Base-by-base conservation (phyloP, 1,140 invertebrate species). In the Bemisia tabaci region DNA sequence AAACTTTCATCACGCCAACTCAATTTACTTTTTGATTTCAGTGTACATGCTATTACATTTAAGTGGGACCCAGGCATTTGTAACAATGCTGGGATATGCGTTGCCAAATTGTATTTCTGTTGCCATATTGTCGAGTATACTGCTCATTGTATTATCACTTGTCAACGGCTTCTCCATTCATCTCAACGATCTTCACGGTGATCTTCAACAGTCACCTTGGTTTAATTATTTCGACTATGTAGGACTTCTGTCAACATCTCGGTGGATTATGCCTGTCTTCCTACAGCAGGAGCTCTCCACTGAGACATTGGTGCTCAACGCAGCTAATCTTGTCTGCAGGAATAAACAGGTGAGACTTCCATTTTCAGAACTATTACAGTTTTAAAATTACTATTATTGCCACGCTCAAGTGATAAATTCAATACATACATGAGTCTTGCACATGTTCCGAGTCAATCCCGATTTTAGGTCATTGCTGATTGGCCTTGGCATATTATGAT, bases 31-130 rank as follows among this genome's bases (percentile, higher is more conserved):
- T 61, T 69, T 64, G 25, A 70, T 74, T 73, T 61, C 76, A 86
- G 87, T 87, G 58, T 85, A 88, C 71, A 91, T 91, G 83, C 74
- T 93, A 27, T 77, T 92, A 9, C 92, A 91, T 75, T 77, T 94
- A 60, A 77, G 91, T 2, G 92, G 91, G 74, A 75, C 89, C 65
- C 85, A 91, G 68, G 84, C 87, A 68, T 76, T 92, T 11, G 82
- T 87, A 60, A 82, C 86, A 33, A 83, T 89, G 0, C 77, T 89
- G 12, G 82, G 86, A 9, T 85, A 89, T 71, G 69, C 88, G 26
- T 77, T 70, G 80, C 86, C 72, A 75, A 82, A 80, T 79, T 83
- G 68, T 70, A 83, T 80, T 2, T 62, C 79, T n/a, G 78, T 81
- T 2, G 76, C 79, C 0, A 73, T 86, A 12, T 71, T 90, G 1